Evolutionary conservation across 2,113 vertebrate genomes (phyloP), one percentile per base, ranked within the genome.

Genomic region (Saguinus imperator): DNA sequence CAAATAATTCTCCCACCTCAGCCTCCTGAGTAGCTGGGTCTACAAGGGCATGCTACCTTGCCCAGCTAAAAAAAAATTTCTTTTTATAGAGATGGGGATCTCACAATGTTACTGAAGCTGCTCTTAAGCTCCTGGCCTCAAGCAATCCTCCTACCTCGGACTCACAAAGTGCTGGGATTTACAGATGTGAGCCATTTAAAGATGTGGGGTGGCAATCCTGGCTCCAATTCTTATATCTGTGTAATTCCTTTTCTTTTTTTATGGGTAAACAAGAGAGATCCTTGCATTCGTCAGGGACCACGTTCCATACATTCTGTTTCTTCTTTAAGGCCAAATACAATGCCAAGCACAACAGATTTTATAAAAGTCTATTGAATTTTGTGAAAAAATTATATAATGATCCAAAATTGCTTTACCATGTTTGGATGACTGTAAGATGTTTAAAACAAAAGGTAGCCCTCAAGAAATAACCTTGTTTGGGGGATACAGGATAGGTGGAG

Each of bases 371-470:
- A 82, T 23, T 95, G 92, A 97, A 82, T 94, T 92, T 93, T 94
- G 84, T 89, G 90, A 70, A 90, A 97, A 96, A 94, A 94, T 52
- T 92, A 93, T 68, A 90, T 94, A 97, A 97, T 96, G 81, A 92
- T 81, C 25, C 92, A 37, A 96, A 97, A 97, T 96, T 95, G 92
- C 43, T 96, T 94, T 94, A 81, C 95, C 55, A 88, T 95, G 89
- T 81, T 94, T 94, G 84, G 76, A 81, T 90, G 87, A 92, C 25
- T 57, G 35, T 68, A 84, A 88, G 76, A 94, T 75, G 76, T 90
- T 95, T 68, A 88, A 92, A 77, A 96, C 76, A 94, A 96, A 96
- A 95, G 95, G 76, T 79, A 94, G 83, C 37, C 76, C 50, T 95
- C 37, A 95, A 89, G 72, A 95, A 94, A 57, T 68, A 91, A 85